A percentile compares a stretch with the other conserved stretches of the same genome.
These are phyloP conservation scores for Centropristis striata DNA, from an alignment of 2,113 vertebrate genomes.

Conservation along the genomic window DNA sequence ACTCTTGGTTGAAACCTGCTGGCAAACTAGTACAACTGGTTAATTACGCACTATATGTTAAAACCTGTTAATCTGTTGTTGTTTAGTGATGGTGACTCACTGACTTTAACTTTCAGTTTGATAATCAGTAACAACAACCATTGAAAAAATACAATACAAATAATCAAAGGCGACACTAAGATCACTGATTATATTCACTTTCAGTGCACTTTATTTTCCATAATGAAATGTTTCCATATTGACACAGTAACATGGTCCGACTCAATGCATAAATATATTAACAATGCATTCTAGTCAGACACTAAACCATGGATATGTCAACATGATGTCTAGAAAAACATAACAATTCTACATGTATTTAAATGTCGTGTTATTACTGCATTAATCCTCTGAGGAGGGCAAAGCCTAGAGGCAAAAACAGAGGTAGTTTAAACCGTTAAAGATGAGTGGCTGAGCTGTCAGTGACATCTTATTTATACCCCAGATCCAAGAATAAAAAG, in stretches of 20 bases:
- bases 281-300: conserved; percentile 59
- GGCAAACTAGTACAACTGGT: conserved; percentile 69
- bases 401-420: conserved; percentile 55
- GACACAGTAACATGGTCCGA: conserved; percentile 51
- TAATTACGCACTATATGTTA: neutral
- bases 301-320: conserved; percentile 51
- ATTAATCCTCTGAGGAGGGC: conserved; percentile 51
- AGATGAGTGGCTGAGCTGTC: conserved; percentile 39
- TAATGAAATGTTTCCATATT: conserved; percentile 50
- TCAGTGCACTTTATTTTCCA: conserved; percentile 66
- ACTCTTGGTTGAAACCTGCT: neutral
- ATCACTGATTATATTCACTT: conserved; percentile 10
- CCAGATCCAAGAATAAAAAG: conserved; percentile 27
- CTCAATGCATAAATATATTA: conserved; percentile 67
- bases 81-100: too few species aligned
- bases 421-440: conserved; percentile 77
- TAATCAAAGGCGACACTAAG: neutral
- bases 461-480: conserved; percentile 11
- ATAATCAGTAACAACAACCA: neutral
- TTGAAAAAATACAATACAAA: neutral
- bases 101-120: neutral
- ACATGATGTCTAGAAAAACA: conserved; percentile 63
- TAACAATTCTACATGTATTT: conserved; percentile 53
- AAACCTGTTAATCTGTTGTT: neutral
- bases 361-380: conserved; percentile 51